Base-by-base conservation (phyloP, 2,113 vertebrate species). In the Meleagris gallopavo region DNA sequence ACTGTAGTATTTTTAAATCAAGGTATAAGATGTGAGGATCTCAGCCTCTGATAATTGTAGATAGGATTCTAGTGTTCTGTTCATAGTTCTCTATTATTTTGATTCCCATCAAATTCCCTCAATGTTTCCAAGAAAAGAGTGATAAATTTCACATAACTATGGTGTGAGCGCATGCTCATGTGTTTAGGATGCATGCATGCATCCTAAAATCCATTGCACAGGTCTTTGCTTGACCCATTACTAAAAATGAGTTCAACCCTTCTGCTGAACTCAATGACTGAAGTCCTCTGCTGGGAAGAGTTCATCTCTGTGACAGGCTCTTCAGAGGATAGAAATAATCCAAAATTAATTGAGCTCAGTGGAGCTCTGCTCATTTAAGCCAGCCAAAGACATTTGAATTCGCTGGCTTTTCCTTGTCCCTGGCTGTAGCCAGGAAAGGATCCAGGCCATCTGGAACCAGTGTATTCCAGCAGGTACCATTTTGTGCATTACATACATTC, bases 361-460 rank as follows among this genome's bases (percentile, higher is more conserved):
- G 32, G 75, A 88, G 17, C 52, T 77, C 64, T 74, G 55, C 71
- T 76, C 40, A 30, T 83, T 79, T 54, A 80, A 86, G 58, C 30
- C 34, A 90, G 60, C 21, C 50, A 64, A 80, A 89, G 60, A 80
- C 38, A 57, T 64, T 16, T 72, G 69, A 75, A 61, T 66, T 67
- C 0, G 0, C 15, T 54, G 62, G 48, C 34, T 81, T 74, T 17
- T 2, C 46, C 78, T 0, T 0, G 40, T 36, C 70, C 13, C 67
- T 76, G 69, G 85, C 61, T 61, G 76, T 14, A 43, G 48, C 72
- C 76, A 61, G 61, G 52, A 86, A 45, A 77, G 32, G 43, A 75
- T 64, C 52, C 2, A 0, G 74, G 24, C 76, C 71, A 76, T 50
- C 84, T 79, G 64, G 78, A 83, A 5, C 3, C 11, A 2, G 29